Evolutionary conservation across 2,797 vertebrate species (phyloP), one percentile per base, ranked within the genome.

Genomic region (Myotis vivesi): DNA sequence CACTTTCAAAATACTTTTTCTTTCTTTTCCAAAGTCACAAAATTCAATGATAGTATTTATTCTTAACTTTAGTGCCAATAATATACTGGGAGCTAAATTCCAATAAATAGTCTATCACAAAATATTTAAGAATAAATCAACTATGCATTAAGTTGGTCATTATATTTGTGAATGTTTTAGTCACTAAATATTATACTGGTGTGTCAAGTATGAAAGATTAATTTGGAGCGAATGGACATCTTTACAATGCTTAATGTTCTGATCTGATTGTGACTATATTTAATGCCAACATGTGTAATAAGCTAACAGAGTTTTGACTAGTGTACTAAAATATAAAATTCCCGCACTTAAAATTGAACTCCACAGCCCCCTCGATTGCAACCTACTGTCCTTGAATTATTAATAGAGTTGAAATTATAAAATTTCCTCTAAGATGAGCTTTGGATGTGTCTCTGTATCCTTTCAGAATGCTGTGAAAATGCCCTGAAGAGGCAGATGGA

Each of bases 401-500:
- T 94, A 72, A 93, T 71, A 77, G n/a, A 83, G 16, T 51, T 64
- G 44, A 86, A 92, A 91, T 96, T 73, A 89, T 25, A 62, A 73
- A 64, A 71, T 68, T 62, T 90, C 33, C 38, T 84, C 33, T 28
- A 84, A 90, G 62, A 92, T 76, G 44, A 90, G 15, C 9, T 80
- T 87, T 55, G n/a, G 22, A 77, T 55, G 36, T 76, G 16, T 71
- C 33, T 66, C 66, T 89, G 22, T 87, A 91, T 91, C 25, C 36
- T 94, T 92, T 73, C 23, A 73, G 46, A 93, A 76, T 25, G 20
- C 38, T 72, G 2, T 92, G 81, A 93, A 97, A 95, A 97, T 73
- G 49, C 44, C 77, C 81, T 90, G 77, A 97, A 97, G 96, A 95
- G 84, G 68, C 93, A 97, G 91, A 92, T 97, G 93, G 16, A 89